A percentile compares a stretch with the other conserved stretches of the same genome.
Evolutionary conservation across 2,113 vertebrate genomes (phyloP).

Genomic region (Paedocypris sp.): DNA sequence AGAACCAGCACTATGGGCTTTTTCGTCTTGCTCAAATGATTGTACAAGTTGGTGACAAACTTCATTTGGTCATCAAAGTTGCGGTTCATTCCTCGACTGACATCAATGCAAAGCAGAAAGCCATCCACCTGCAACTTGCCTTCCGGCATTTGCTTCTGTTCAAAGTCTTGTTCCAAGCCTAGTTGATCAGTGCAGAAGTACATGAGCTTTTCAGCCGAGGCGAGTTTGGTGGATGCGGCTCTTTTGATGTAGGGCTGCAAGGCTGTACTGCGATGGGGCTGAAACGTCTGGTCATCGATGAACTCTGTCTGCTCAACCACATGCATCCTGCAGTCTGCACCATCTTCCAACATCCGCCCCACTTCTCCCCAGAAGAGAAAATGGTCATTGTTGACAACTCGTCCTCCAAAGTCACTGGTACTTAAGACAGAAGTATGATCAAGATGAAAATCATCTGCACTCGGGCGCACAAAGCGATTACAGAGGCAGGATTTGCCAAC

Average conservation of each 20-base stretch:
- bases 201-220: slow-evolving; percentile 97
- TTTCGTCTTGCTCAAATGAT: slow-evolving; percentile 89
- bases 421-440: slow-evolving; percentile 96
- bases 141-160: slow-evolving; percentile 98
- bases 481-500: slow-evolving; percentile 93
- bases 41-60: slow-evolving; percentile 84
- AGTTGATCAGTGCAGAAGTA: slow-evolving; percentile 98
- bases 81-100: slow-evolving; percentile 93
- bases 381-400: slow-evolving; percentile 97
- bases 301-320: slow-evolving; percentile 98
- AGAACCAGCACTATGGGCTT: slow-evolving; percentile 87
- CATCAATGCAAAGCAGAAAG: slow-evolving; percentile 87
- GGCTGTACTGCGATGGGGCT: slow-evolving; percentile 94
- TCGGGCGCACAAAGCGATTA: slow-evolving; percentile 85
- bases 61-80: slow-evolving; percentile 97
- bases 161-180: slow-evolving; percentile 96
- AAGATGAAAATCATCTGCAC: slow-evolving; percentile 88
- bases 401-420: slow-evolving; percentile 94
- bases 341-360: slow-evolving; percentile 78
- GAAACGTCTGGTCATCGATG: slow-evolving; percentile 97
- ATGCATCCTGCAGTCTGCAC: slow-evolving; percentile 78
- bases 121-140: slow-evolving; percentile 91
- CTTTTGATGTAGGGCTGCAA: slow-evolving; percentile 94
- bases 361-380: slow-evolving; percentile 97
- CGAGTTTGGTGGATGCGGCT: slow-evolving; percentile 84